A percentile compares a stretch with the other conserved stretches of the same genome.
Evolutionary conservation across 2,888 invertebrate genomes (phyloP).

Genomic region (Azorinus chamasolen): DNA sequence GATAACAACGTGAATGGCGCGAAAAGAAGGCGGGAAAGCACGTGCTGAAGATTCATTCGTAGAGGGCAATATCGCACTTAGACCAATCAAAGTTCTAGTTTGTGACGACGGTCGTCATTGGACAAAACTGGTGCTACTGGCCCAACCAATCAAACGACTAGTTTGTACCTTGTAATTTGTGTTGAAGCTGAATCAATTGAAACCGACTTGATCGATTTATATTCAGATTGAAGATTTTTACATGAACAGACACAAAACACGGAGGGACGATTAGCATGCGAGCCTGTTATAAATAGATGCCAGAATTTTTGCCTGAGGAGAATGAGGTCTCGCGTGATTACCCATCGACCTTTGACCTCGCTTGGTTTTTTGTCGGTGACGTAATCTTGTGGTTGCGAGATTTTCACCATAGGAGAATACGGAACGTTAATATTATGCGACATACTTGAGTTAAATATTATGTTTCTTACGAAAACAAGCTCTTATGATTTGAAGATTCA

Average conservation of each 20-base stretch:
- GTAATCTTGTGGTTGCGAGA: not conserved
- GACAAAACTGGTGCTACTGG: not conserved
- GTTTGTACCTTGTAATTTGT: not conserved
- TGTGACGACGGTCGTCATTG: conserved; percentile 19
- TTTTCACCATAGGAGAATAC: too few relatives aligned
- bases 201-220: conserved; percentile 58
- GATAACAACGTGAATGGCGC: conserved; percentile 5
- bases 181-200: conserved; percentile 41
- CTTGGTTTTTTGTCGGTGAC: conserved; percentile 1
- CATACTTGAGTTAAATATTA: too few relatives aligned
- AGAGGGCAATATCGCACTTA: not conserved
- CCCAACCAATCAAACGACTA: conserved; percentile 9
- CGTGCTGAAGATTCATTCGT: conserved; percentile 18
- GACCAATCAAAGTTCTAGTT: conserved; percentile 3
- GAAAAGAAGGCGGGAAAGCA: conserved; percentile 35
- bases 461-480: too few relatives aligned
- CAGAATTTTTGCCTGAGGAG: conserved; percentile 23
- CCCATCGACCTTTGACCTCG: conserved; percentile 33
- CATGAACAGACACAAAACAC: conserved; percentile 62
- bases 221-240: conserved; percentile 45
- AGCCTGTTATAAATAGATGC: conserved; percentile 48
- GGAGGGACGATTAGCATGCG: conserved; percentile 51
- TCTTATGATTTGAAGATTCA: too few relatives aligned
- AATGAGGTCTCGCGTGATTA: conserved; percentile 47
- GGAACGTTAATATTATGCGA: too few relatives aligned